These are phyloP conservation scores for Drosophila helvetica DNA, from an alignment of 2,888 invertebrate genomes.

Conservation along the genomic window DNA sequence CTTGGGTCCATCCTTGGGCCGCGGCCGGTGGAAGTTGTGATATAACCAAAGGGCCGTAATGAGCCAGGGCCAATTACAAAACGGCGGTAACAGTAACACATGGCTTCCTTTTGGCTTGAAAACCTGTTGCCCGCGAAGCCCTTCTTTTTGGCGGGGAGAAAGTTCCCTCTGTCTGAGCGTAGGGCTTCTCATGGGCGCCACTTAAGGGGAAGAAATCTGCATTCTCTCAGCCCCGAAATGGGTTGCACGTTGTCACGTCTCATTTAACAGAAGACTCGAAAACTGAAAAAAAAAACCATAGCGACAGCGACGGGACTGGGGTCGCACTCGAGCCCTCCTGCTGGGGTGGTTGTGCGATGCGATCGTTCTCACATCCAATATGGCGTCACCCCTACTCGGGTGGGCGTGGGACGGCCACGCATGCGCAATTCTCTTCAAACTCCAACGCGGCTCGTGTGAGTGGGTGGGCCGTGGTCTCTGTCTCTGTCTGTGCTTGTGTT, in stretches of 20 bases:
- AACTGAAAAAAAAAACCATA: background rate
- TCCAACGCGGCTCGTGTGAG: conserved; percentile 47
- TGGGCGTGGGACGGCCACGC: conserved; percentile 66
- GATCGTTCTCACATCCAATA: conserved; percentile 39
- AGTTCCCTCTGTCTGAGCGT: conserved; percentile 49
- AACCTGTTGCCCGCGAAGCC: conserved; percentile 67
- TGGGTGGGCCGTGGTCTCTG: conserved; percentile 59
- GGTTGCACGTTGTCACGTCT: conserved; percentile 67
- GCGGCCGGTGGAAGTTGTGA: conserved; percentile 54
- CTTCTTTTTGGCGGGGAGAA: conserved; percentile 58
- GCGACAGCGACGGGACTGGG: background rate
- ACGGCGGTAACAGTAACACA: conserved; percentile 50
- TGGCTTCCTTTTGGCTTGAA: conserved; percentile 59
- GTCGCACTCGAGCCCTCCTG: conserved; percentile 9
- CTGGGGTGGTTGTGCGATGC: conserved; percentile 29
- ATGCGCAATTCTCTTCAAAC: conserved; percentile 63
- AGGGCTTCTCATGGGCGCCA: conserved; percentile 68
- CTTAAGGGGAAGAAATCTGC: conserved; percentile 30
- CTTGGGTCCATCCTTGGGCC: conserved; percentile 59
- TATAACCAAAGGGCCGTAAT: conserved; percentile 73
- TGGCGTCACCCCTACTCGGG: conserved; percentile 50
- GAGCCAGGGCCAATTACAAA: conserved; percentile 68
- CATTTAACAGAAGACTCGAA: conserved; percentile 58
- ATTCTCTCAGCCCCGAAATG: conserved; percentile 14
- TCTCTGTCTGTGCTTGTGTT: background rate